A percentile compares a stretch with the other conserved stretches of the same genome.
Evolutionary conservation across 2,113 vertebrate genomes (phyloP).

Genomic region (Vanacampus margaritifer): DNA sequence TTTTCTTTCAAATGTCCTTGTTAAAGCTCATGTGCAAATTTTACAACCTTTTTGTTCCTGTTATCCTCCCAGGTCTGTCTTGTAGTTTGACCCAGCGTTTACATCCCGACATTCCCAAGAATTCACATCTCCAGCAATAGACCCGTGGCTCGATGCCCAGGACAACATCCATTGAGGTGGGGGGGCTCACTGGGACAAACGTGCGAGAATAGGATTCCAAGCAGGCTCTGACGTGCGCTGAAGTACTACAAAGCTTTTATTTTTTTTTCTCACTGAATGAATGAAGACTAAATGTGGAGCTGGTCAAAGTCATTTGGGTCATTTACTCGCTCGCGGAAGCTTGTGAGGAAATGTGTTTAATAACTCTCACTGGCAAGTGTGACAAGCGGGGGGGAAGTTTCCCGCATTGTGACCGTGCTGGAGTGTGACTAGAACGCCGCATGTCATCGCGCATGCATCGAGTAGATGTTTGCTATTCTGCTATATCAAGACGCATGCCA

Average conservation of each 20-base stretch:
- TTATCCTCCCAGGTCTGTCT: neutral
- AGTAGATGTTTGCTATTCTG: neutral
- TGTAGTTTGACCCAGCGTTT: conserved; percentile 56
- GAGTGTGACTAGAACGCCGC: conserved; percentile 41
- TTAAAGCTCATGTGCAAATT: neutral
- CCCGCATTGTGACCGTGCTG: conserved; percentile 52
- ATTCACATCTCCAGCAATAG: conserved; percentile 72
- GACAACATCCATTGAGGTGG: conserved; percentile 41
- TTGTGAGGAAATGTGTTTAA: conserved; percentile 32
- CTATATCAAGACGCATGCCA: conserved; percentile 13
- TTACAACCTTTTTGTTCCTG: neutral
- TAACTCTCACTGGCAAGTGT: conserved; percentile 46
- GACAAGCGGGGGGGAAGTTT: conserved; percentile 41
- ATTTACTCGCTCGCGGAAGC: conserved; percentile 39
- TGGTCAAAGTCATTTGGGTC: conserved; percentile 41
- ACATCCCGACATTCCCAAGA: conserved; percentile 65
- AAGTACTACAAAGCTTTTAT: conserved; percentile 55
- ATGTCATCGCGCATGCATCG: conserved; percentile 33
- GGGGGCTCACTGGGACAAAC: conserved; percentile 59
- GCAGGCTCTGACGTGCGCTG: conserved; percentile 44
- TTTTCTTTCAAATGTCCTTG: neutral
- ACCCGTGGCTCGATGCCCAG: conserved; percentile 64
- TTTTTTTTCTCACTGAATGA: neutral
- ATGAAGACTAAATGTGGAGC: conserved; percentile 42
- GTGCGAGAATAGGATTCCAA: conserved; percentile 59